phyloP scores from a whole-genome alignment of 1,140 invertebrate genomes.

The Dendroctonus valens region DNA sequence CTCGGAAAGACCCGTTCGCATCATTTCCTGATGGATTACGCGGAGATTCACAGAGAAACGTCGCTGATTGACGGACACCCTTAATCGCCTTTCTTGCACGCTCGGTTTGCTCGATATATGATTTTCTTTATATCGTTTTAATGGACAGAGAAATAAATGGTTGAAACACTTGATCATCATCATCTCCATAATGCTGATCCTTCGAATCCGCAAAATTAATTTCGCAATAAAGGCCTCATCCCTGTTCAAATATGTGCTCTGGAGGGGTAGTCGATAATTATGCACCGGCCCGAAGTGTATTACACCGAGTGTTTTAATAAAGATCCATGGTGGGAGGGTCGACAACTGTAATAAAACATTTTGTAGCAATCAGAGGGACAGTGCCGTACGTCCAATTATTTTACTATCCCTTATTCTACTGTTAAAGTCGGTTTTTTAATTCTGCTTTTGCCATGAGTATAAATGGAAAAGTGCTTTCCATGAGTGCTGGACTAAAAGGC shows the following conservation, averaged over 20 bases:
- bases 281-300: constrained; percentile 21
- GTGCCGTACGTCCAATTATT: constrained; percentile 1
- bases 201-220: constrained; percentile 28
- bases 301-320: constrained; percentile 32
- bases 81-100: constrained; percentile 26
- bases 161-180: too few relatives aligned
- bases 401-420: not conserved
- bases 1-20: constrained; percentile 47
- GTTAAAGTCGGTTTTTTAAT: not conserved
- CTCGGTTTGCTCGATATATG: constrained; percentile 12
- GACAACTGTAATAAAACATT: constrained; percentile 33
- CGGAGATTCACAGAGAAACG: constrained; percentile 23
- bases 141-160: not conserved
- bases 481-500: not conserved
- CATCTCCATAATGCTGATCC: constrained; percentile 13
- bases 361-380: constrained; percentile 24
- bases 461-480: not conserved
- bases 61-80: constrained; percentile 34
- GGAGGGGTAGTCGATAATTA: constrained; percentile 23
- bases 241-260: constrained; percentile 13
- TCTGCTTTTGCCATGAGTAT: not conserved
- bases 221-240: constrained; percentile 20
- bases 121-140: constrained; percentile 10
- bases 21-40: constrained; percentile 50
- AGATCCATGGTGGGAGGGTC: constrained; percentile 24